Percentiles rank a stretch among this genome's conserved stretches.
These are phyloP conservation scores for Ochlodes sylvanus DNA, from an alignment of 2,888 invertebrate species.

Conservation along the genomic window DNA sequence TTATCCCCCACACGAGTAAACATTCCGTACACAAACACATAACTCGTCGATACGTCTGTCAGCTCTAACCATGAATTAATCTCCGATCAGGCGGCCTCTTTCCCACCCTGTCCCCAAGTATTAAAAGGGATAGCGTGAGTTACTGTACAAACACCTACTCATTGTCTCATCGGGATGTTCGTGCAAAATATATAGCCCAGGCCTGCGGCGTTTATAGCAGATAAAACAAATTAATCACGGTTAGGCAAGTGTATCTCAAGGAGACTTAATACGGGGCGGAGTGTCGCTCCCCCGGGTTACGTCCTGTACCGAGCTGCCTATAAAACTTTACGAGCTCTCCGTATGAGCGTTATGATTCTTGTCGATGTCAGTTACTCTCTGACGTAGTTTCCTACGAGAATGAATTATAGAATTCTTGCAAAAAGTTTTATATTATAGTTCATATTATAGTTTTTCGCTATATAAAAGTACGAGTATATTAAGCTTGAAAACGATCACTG, in stretches of 20 bases:
- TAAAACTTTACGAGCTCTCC: conserved; percentile 79
- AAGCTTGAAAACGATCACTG: too few relatives aligned
- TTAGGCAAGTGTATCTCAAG: conserved; percentile 71
- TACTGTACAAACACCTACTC: conserved; percentile 28
- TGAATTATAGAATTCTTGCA: conserved; percentile 42
- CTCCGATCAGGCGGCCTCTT: background rate
- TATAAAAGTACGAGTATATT: too few relatives aligned
- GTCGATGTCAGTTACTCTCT: conserved; percentile 63
- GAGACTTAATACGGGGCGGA: conserved; percentile 63
- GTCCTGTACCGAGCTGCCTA: conserved; percentile 67
- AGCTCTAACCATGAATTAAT: too few relatives aligned
- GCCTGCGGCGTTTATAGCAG: conserved; percentile 55
- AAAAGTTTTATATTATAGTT: background rate
- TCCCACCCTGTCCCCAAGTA: background rate
- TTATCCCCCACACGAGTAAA: too few relatives aligned
- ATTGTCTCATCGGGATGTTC: conserved; percentile 35
- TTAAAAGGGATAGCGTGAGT: conserved; percentile 15
- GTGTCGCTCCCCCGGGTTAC: conserved; percentile 61
- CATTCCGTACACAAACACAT: too few relatives aligned
- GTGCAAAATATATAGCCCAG: conserved; percentile 54
- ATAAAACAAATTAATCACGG: conserved; percentile 79
- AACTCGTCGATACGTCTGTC: too few relatives aligned
- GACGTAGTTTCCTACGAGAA: conserved; percentile 61
- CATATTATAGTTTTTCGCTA: too few relatives aligned
- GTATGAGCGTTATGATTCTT: conserved; percentile 74